Percentiles rank a stretch among this genome's conserved stretches.
Evolutionary conservation across 2,888 invertebrate species (phyloP).

Genomic region (Lithophane ornitopus): DNA sequence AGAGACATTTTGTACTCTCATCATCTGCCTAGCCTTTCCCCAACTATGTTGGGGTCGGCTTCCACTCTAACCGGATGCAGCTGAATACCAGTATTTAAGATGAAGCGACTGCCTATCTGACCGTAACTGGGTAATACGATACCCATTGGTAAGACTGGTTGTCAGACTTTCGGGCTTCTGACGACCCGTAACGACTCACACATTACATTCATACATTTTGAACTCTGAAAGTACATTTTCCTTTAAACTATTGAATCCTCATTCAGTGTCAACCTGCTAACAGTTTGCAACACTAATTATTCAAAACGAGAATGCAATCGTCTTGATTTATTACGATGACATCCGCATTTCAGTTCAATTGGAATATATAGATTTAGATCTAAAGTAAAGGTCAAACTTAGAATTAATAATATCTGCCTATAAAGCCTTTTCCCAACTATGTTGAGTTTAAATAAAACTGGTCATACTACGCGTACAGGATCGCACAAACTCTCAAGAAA

Average conservation of each 20-base stretch:
- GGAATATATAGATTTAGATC: not conserved
- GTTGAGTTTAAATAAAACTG: not conserved
- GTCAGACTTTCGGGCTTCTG: too few relatives aligned
- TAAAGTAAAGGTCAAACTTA: constrained; percentile 8
- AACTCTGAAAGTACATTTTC: not conserved
- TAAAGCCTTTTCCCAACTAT: too few relatives aligned
- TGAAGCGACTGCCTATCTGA: too few relatives aligned
- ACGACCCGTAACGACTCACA: too few relatives aligned
- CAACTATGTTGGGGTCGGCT: too few relatives aligned
- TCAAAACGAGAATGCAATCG: constrained; percentile 19
- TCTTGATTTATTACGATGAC: constrained; percentile 25
- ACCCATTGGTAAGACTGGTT: too few relatives aligned
- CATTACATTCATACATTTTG: too few relatives aligned
- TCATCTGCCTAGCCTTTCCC: too few relatives aligned
- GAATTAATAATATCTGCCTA: not conserved
- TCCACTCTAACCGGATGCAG: too few relatives aligned
- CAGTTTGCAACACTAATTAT: not conserved
- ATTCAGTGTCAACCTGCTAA: not conserved
- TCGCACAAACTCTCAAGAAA: not conserved
- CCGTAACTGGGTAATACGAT: too few relatives aligned
- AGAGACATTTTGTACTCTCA: not conserved
- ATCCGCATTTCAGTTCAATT: constrained; percentile 27
- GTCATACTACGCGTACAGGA: not conserved
- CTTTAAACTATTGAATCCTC: not conserved
- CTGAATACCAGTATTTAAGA: too few relatives aligned